Percentiles rank a stretch among this genome's conserved stretches.
Evolutionary conservation across 2,113 vertebrate species (phyloP).

Genomic region (Corythoichthys intestinalis): DNA sequence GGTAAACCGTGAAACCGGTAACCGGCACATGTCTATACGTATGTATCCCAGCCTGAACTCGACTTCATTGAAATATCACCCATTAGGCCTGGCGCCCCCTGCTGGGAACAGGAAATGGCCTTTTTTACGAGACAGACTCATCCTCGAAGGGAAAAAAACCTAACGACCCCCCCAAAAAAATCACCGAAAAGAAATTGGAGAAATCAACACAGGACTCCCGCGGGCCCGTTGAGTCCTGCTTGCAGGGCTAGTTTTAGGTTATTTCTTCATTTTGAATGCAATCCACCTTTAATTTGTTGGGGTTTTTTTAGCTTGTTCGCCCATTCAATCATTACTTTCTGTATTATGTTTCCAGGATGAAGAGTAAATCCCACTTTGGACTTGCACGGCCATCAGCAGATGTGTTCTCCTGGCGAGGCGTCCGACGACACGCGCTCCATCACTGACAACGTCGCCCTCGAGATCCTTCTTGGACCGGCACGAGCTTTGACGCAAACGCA

Average conservation of each 20-base stretch:
- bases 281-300: background rate
- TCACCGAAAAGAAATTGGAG: too few relatives aligned
- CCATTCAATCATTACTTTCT: slow-evolving; percentile 52
- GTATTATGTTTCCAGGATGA: slow-evolving; percentile 60
- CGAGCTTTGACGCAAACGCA: slow-evolving; percentile 35
- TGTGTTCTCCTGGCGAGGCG: slow-evolving; percentile 49
- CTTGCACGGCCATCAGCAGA: slow-evolving; percentile 46
- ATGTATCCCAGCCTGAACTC: too few relatives aligned
- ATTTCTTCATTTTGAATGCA: background rate
- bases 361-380: slow-evolving; percentile 46
- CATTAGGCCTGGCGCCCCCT: too few relatives aligned
- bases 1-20: too few relatives aligned
- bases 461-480: slow-evolving; percentile 32
- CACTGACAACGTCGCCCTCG: slow-evolving; percentile 25
- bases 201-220: too few relatives aligned
- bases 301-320: slow-evolving; percentile 14
- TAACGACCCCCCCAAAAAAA: too few relatives aligned
- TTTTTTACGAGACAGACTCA: too few relatives aligned
- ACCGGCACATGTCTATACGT: too few relatives aligned
- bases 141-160: too few relatives aligned
- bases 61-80: too few relatives aligned
- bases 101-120: too few relatives aligned
- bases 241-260: background rate
- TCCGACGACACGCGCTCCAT: slow-evolving; percentile 37
- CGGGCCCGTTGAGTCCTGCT: too few relatives aligned